These are phyloP conservation scores for Scyliorhinus canicula DNA, from an alignment of 2,797 vertebrate genomes.

Conservation along the genomic window DNA sequence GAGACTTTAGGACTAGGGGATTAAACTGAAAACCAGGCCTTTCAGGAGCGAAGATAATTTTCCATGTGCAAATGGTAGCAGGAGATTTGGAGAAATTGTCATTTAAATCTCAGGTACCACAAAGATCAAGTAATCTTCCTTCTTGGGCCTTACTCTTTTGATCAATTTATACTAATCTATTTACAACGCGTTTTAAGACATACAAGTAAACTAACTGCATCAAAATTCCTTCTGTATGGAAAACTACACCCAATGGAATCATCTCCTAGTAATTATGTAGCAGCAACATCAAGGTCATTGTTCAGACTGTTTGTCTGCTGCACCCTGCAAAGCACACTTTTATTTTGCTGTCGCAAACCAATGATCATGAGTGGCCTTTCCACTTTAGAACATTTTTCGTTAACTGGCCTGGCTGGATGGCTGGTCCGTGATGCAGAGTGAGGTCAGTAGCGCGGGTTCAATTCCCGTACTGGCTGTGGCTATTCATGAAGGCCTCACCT, in stretches of 20 bases:
- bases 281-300: neutral
- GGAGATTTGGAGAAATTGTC: too few relatives aligned
- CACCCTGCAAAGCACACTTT: neutral
- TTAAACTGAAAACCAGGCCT: neutral
- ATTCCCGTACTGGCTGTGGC: too few relatives aligned
- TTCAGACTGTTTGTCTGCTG: neutral
- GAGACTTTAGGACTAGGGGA: neutral
- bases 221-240: neutral
- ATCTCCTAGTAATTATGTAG: neutral
- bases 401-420: neutral
- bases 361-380: neutral
- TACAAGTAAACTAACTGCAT: neutral
- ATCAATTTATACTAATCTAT: neutral
- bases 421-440: too few relatives aligned
- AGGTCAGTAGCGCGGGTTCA: too few relatives aligned
- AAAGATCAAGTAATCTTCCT: neutral
- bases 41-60: neutral
- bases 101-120: neutral
- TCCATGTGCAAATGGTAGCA: too few relatives aligned
- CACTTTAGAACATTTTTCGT: neutral
- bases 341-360: neutral
- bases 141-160: neutral
- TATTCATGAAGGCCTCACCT: too few relatives aligned
- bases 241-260: neutral
- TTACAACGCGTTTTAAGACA: neutral